Base-by-base conservation (phyloP, 2,113 vertebrate species). In the Turdus rufiventris region DNA sequence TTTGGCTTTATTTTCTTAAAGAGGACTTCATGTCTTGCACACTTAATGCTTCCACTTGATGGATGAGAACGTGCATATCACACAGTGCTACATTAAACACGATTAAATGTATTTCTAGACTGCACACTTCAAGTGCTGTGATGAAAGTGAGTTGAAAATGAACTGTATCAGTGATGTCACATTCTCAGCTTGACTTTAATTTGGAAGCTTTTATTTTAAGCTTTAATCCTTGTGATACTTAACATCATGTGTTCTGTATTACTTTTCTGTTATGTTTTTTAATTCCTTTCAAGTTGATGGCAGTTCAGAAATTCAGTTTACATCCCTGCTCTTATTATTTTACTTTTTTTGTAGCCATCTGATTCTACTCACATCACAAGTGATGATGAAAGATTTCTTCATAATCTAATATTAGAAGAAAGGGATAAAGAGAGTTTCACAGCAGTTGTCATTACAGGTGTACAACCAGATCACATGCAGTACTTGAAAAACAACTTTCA, bases 381-480 rank as follows among this genome's bases (percentile, higher is more conserved):
- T 56, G 96, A 97, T 26, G 98, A 99, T 74, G 99, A 99, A 94
- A 96, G 90, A 80, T 99, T 98, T 91, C 98, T 99, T 61, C 98
- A 92, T 43, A 88, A 72, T 60, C 96, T 99, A 68, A 98, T 99
- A 43, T 24, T 85, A 65, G 99, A 99, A 92, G 99, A 99, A 92
- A 88, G 72, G 36, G 93, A 93, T 43, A 99, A 98, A 95, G 91
- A 98, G 48, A 98, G 98, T 94, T 99, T 99, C 97, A 99, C 99
- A 66, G 98, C 98, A 25, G 98, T 99, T 81, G 91, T 99, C 54
- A 98, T 99, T 80, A 99, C 98, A 72, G 98, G 98, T 72, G 93
- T 99, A 23, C 97, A 96, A 33, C 89, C 97, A 56, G 97, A 97
- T 24, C 98, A 99, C 63, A 94, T 99, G 65, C 91, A 94, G 40